A percentile compares a stretch with the other conserved stretches of the same genome.
These are phyloP conservation scores for Synergus japonicus DNA, from an alignment of 2,888 invertebrate genomes.

Conservation along the genomic window DNA sequence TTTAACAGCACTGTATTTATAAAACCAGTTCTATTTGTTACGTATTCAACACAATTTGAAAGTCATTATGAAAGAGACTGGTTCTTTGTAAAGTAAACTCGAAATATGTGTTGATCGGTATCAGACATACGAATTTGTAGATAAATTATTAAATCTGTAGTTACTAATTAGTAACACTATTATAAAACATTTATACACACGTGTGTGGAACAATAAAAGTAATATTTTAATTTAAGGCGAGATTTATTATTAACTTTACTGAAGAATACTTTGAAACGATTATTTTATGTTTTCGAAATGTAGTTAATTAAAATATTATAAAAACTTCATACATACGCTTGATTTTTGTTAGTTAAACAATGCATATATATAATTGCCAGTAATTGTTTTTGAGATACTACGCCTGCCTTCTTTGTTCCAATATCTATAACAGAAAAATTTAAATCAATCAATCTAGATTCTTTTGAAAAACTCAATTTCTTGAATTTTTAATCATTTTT, in stretches of 20 bases:
- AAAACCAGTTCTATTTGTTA: background rate
- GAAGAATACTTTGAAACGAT: background rate
- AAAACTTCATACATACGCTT: background rate
- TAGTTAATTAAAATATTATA: background rate
- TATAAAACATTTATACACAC: slow-evolving; percentile 4
- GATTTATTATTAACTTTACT: background rate
- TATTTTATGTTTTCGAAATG: no score
- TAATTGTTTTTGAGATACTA: background rate
- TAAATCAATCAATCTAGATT: background rate
- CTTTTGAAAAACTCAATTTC: no score
- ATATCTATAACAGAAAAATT: slow-evolving; percentile 16
- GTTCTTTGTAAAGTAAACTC: slow-evolving; percentile 7
- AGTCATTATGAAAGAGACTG: slow-evolving; percentile 6
- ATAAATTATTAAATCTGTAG: slow-evolving; percentile 31
- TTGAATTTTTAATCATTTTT: no score
- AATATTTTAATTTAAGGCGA: slow-evolving; percentile 25
- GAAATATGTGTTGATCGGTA: background rate
- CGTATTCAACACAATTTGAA: background rate
- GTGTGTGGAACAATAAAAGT: slow-evolving; percentile 17
- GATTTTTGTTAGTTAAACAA: background rate
- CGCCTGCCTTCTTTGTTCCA: slow-evolving; percentile 5
- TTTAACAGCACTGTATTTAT: background rate
- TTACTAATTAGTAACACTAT: slow-evolving; percentile 9
- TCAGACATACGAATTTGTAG: slow-evolving; percentile 19
- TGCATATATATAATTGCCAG: background rate